These are phyloP conservation scores for Sphaerophoria taeniata DNA, from an alignment of 2,888 invertebrate species.

Conservation along the genomic window DNA sequence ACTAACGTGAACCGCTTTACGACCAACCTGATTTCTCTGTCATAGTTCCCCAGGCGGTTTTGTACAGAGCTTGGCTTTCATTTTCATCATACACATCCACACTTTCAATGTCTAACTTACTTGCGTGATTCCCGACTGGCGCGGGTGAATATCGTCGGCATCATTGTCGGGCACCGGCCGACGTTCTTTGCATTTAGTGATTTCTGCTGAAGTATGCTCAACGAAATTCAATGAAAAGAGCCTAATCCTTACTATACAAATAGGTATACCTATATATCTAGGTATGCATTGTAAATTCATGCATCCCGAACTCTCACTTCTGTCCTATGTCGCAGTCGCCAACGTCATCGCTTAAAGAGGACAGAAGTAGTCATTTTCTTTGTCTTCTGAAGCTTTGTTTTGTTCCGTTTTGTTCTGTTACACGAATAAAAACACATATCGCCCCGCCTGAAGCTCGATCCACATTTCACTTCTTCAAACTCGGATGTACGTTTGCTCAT, in stretches of 20 bases:
- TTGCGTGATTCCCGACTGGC: conserved; percentile 9
- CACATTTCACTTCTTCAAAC: conserved; percentile 22
- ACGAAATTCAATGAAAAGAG: conserved; percentile 45
- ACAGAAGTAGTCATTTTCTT: neutral
- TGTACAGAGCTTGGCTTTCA: conserved; percentile 25
- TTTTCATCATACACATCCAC: neutral
- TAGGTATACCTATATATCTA: neutral
- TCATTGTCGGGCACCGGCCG: neutral
- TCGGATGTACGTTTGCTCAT: neutral
- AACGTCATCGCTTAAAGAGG: conserved; percentile 5
- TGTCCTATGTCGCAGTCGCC: no score
- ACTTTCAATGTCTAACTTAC: conserved; percentile 23
- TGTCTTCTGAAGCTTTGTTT: no score
- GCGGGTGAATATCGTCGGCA: neutral
- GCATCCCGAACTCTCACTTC: conserved; percentile 28
- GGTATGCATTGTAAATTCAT: conserved; percentile 6
- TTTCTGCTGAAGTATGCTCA: neutral
- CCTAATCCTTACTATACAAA: conserved; percentile 31
- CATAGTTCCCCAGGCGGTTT: conserved; percentile 7
- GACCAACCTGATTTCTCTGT: conserved; percentile 32
- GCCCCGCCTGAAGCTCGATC: conserved; percentile 42
- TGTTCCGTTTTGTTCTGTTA: conserved; percentile 23
- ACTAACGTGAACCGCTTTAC: conserved; percentile 40
- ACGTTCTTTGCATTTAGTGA: neutral
- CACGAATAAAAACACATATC: conserved; percentile 11